phyloP scores from a whole-genome alignment of 2,888 invertebrate species.

The Germaria angustata region DNA sequence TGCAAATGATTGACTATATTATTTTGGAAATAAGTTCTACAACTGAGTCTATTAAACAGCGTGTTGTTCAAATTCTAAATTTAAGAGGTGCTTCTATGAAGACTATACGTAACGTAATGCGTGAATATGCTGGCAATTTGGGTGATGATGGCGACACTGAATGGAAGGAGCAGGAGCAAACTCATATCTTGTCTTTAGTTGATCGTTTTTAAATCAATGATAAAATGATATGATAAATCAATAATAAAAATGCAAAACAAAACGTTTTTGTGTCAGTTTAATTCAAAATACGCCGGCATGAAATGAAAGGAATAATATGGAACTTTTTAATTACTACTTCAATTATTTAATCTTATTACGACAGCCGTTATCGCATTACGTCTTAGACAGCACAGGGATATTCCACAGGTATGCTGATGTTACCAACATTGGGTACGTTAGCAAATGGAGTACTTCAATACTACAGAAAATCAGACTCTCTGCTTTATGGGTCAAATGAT shows the following conservation, averaged over 20 bases:
- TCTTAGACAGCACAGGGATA: too few relatives aligned
- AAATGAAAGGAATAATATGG: too few relatives aligned
- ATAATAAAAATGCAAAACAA: too few relatives aligned
- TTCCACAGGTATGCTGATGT: too few relatives aligned
- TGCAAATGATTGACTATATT: constrained; percentile 96
- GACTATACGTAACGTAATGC: constrained; percentile 95
- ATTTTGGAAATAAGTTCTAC: constrained; percentile 88
- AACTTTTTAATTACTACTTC: too few relatives aligned
- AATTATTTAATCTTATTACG: too few relatives aligned
- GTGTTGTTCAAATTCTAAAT: constrained; percentile 93
- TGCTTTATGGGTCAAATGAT: too few relatives aligned
- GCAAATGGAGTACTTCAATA: too few relatives aligned
- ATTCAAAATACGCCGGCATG: not conserved
- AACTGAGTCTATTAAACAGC: constrained; percentile 87
- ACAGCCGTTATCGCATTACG: too few relatives aligned
- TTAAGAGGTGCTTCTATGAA: constrained; percentile 94
- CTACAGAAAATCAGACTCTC: too few relatives aligned
- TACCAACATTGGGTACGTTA: too few relatives aligned
- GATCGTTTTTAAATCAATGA: constrained; percentile 90
- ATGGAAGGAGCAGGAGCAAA: constrained; percentile 93
- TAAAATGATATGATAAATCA: not conserved
- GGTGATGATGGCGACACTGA: constrained; percentile 90
- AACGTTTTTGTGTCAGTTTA: too few relatives aligned
- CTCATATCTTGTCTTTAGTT: constrained; percentile 93
- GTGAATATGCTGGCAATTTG: constrained; percentile 97